Evolutionary conservation across 2,888 invertebrate genomes (phyloP).

Genomic region (Protonemura montana): DNA sequence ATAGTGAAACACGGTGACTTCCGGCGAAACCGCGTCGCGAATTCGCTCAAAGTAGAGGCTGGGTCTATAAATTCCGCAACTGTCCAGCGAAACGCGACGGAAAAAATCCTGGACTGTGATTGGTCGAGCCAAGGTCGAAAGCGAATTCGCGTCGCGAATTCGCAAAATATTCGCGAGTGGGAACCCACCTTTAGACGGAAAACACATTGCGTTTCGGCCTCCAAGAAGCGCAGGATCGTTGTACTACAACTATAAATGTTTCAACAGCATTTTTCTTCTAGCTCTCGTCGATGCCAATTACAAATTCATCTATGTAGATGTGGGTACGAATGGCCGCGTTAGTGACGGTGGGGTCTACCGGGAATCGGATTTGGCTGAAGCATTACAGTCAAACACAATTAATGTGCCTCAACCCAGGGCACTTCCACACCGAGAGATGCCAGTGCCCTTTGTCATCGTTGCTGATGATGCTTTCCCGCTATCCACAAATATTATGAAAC

Average conservation of each 20-base stretch:
- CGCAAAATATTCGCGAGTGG: too few relatives aligned
- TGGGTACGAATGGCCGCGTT: constrained; percentile 37
- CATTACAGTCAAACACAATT: not conserved
- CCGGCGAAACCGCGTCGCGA: too few relatives aligned
- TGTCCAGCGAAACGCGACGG: too few relatives aligned
- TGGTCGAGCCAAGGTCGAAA: too few relatives aligned
- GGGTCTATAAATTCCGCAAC: too few relatives aligned
- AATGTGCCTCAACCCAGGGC: constrained; percentile 34
- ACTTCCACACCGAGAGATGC: constrained; percentile 48
- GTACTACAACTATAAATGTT: constrained; percentile 41
- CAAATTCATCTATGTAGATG: constrained; percentile 38
- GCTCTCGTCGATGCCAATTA: constrained; percentile 39
- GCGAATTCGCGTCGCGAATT: too few relatives aligned
- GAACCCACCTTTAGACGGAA: too few relatives aligned
- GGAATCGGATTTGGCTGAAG: not conserved
- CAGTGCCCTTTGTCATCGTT: constrained; percentile 56
- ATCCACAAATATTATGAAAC: constrained; percentile 38
- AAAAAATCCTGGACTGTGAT: too few relatives aligned
- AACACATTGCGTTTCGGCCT: constrained; percentile 28
- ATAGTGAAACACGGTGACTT: too few relatives aligned
- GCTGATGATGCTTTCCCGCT: constrained; percentile 55
- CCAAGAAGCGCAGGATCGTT: constrained; percentile 29
- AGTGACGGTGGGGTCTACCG: constrained; percentile 41
- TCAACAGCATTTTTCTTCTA: constrained; percentile 35
- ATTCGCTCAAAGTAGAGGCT: too few relatives aligned